These are phyloP conservation scores for Catostomus latipinnis DNA, from an alignment of 2,797 vertebrate genomes.

Conservation along the genomic window DNA sequence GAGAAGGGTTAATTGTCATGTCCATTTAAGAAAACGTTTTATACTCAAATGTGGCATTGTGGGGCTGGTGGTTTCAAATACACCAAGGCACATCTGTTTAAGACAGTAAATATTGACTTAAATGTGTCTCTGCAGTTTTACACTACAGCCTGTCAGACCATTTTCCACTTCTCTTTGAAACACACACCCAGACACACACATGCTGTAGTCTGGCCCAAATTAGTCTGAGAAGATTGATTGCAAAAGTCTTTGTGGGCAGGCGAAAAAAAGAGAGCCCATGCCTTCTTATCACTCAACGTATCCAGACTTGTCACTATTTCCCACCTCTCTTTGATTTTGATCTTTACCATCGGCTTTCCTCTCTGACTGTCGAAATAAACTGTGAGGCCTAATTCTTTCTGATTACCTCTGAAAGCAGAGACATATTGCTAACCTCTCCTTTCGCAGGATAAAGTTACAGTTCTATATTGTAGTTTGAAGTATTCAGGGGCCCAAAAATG, in stretches of 20 bases:
- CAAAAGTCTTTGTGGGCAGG: constrained; percentile 35
- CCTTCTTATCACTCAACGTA: constrained; percentile 56
- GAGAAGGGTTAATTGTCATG: not conserved
- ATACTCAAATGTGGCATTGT: constrained; percentile 23
- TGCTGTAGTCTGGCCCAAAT: constrained; percentile 31
- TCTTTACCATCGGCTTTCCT: constrained; percentile 59
- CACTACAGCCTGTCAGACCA: constrained; percentile 1
- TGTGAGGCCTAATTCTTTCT: constrained; percentile 63
- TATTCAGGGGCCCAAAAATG: not conserved
- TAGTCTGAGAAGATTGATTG: constrained; percentile 51
- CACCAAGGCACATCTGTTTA: constrained; percentile 10
- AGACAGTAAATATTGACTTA: constrained; percentile 26
- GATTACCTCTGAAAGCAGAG: constrained; percentile 65
- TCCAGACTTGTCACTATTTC: constrained; percentile 49
- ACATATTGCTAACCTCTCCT: constrained; percentile 51
- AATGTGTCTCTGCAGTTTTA: constrained; percentile 5
- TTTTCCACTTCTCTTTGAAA: constrained; percentile 13
- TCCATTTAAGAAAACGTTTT: constrained; percentile 20
- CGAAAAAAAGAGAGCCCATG: constrained; percentile 28
- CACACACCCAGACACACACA: constrained; percentile 9
- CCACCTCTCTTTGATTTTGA: constrained; percentile 52
- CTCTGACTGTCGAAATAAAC: constrained; percentile 56
- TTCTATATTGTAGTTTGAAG: constrained; percentile 16
- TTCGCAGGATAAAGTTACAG: not conserved
- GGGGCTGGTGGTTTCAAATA: not conserved